phyloP scores from a whole-genome alignment of 2,113 vertebrate genomes.

The Lagopus muta region DNA sequence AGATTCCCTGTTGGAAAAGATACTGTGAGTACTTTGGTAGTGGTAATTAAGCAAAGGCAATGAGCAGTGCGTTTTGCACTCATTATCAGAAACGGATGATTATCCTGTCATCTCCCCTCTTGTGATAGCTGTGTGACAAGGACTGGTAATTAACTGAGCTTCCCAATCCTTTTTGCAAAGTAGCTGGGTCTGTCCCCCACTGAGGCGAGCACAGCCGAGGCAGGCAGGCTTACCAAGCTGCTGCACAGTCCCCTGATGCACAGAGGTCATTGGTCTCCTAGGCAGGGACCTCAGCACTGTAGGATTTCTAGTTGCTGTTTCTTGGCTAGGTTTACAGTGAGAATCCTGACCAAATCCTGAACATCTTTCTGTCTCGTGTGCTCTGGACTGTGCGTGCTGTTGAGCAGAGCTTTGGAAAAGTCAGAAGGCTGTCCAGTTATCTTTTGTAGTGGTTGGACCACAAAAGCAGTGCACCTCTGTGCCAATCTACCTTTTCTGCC shows the following conservation, averaged over 20 bases:
- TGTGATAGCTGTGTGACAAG: slow-evolving; percentile 45
- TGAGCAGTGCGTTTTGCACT: slow-evolving; percentile 35
- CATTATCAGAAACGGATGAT: slow-evolving; percentile 55
- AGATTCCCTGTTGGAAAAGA: slow-evolving; percentile 57
- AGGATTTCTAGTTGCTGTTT: neutral
- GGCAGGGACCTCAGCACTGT: neutral
- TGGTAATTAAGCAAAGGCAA: slow-evolving; percentile 69
- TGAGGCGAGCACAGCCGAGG: neutral
- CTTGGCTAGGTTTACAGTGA: neutral
- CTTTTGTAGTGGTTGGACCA: neutral
- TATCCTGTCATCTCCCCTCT: slow-evolving; percentile 40
- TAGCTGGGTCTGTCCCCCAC: slow-evolving; percentile 1
- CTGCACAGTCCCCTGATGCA: neutral
- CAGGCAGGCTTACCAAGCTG: neutral
- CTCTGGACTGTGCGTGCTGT: neutral
- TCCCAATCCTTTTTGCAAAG: slow-evolving; percentile 16
- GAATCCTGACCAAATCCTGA: neutral
- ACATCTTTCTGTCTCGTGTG: neutral
- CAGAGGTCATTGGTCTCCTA: neutral
- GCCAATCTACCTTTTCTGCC: no score
- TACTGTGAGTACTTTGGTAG: slow-evolving; percentile 39
- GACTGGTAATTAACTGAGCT: slow-evolving; percentile 58
- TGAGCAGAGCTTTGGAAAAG: neutral
- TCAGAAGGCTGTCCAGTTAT: neutral
- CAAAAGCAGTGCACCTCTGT: neutral